A percentile compares a stretch with the other conserved stretches of the same genome.
Conservation (phyloP, 2,797 vertebrate species). For the Tapera naevia region DNA sequence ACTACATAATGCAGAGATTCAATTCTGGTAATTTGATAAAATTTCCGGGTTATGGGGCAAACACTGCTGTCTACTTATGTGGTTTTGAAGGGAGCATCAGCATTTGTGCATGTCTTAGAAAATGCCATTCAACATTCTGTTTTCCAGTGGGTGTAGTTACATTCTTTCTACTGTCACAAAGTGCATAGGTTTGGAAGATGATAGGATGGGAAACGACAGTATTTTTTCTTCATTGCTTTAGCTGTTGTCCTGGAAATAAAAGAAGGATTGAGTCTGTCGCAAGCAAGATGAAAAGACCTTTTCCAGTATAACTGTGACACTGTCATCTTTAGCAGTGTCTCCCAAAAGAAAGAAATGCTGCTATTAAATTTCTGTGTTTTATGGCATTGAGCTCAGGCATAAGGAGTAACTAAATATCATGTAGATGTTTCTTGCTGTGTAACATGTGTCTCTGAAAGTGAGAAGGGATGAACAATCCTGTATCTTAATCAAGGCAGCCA, state of each 20-base stretch:
- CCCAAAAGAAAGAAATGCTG: background rate
- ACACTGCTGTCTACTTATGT: background rate
- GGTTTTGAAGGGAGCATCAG: background rate
- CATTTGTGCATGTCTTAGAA: background rate
- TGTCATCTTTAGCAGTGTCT: background rate
- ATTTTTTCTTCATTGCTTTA: constrained; percentile 8
- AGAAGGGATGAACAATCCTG: background rate
- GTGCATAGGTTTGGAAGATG: background rate
- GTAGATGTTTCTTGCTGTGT: background rate
- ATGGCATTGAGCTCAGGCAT: background rate
- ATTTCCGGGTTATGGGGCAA: background rate
- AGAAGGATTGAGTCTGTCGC: background rate
- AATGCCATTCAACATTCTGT: background rate
- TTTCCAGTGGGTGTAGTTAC: background rate
- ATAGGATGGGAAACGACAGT: background rate
- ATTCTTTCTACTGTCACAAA: background rate
- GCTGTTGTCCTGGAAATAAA: constrained; percentile 12
- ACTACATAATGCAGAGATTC: background rate
- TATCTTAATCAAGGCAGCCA: background rate
- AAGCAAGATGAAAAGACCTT: background rate
- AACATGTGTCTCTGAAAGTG: background rate
- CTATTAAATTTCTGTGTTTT: constrained; percentile 2
- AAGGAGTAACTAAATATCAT: background rate
- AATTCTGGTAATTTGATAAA: background rate
- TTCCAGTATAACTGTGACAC: background rate